Evolutionary conservation across 2,797 vertebrate species (phyloP), one percentile per base, ranked within the genome.

Genomic region (Simalia tracyae): DNA sequence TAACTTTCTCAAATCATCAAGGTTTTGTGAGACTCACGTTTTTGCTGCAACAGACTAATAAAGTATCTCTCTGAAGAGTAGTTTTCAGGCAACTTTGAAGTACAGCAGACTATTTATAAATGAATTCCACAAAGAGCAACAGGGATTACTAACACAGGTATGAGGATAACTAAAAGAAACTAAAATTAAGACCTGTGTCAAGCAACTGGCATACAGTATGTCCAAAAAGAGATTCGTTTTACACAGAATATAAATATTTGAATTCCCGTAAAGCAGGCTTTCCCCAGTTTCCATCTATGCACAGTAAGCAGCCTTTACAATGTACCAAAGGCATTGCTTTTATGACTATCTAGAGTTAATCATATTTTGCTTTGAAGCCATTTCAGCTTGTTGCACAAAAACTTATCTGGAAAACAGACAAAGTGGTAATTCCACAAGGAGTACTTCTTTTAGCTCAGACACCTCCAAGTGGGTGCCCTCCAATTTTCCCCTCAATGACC

Each of bases 241-340:
- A 84, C 4, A 1, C 17, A 5, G 12, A 31, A 54, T 63, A 9
- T 61, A 50, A 19, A 59, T 42, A 5, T 89, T 31, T 90, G 64
- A 88, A 11, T 8, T 89, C 42, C 56, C 57, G 88, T 84, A 54
- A 85, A 92, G 61, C 7, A 72, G 87, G 61, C 60, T 60, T 86
- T 76, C 88, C 54, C 84, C 2, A 2, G 66, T 88, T 56, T 11
- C 24, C 50, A 50, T 86, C n/a, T 64, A 31, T 26, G 9, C 8
- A 17, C 28, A 6, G 24, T 3, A 60, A 50, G 26, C 31, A 59
- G 36, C 54, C 31, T n/a, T 84, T 46, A 68, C 50, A 91, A 90
- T 63, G 50, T n/a, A 87, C 94, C 91, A 56, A 8, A 46, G 59
- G 87, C 91, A 92, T 94, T 61, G 2, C 50, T 95, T 31, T 89